Evolutionary conservation across 2,797 vertebrate species (phyloP).

Genomic region (Taeniopygia guttata): DNA sequence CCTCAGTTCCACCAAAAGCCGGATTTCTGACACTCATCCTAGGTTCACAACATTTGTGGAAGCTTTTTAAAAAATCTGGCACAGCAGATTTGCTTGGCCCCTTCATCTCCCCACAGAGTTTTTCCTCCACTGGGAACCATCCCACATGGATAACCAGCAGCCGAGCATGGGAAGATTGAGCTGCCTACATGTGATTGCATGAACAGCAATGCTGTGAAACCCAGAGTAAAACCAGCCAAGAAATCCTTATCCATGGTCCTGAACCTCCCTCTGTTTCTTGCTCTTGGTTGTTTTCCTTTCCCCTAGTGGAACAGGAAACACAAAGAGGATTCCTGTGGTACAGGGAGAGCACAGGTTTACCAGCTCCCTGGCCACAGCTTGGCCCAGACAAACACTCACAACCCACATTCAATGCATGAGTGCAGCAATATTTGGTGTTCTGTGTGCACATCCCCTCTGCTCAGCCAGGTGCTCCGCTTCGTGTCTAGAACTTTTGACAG

Average conservation of each 20-base stretch:
- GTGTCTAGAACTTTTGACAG: rapidly evolving
- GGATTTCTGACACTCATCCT: neutral
- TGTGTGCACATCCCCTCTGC: neutral
- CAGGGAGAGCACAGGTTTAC: neutral
- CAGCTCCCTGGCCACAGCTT: neutral
- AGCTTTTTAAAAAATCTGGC: neutral
- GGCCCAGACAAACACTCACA: neutral
- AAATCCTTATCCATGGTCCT: neutral
- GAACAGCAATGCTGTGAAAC: neutral
- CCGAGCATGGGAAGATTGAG: neutral
- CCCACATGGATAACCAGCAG: neutral
- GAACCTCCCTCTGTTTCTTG: neutral
- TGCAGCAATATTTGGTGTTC: rapidly evolving
- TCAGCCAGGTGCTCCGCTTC: neutral
- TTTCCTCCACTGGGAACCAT: neutral
- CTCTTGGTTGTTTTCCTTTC: neutral
- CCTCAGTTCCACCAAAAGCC: neutral
- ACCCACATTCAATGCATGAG: rapidly evolving
- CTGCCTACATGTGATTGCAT: neutral
- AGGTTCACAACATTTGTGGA: neutral
- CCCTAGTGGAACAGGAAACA: neutral
- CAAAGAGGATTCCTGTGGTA: neutral
- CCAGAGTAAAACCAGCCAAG: neutral
- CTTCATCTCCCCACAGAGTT: neutral
- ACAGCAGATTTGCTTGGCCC: neutral